Base-by-base conservation (phyloP, 1,140 invertebrate species). In the Drosophila nikananu region DNA sequence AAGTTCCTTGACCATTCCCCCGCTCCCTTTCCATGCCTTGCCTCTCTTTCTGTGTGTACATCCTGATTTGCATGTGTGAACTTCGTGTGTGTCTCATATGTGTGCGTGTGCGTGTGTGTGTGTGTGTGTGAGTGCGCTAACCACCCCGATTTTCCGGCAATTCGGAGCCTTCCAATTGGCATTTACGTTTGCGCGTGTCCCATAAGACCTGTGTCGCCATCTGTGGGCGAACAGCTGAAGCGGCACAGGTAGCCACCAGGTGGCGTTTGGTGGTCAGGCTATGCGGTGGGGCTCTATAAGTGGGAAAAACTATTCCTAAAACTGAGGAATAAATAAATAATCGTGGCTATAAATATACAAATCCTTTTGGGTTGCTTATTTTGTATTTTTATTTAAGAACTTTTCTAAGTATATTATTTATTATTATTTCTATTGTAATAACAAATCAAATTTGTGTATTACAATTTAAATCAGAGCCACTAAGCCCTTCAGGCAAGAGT, bases 141-240 rank as follows among this genome's bases (percentile, higher is more conserved):
- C 83, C 83, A 86, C 83, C 83, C 83, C 67, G 55, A 86, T 70
- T 55, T 55, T 55, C 54, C 32, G 66, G 49, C 57, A 63, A 80
- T 81, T 78, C 81, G 62, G 35, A 72, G 81, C 37, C 61, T 79
- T 87, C 86, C 86, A 84, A 87, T 87, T 87, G 84, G 84, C 84
- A 89, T 87, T 89, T 81, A 89, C 84, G 70, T 89, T 80, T 90
- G 86, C 86, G 84, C 84, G 86, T 81, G 81, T 81, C 80, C 81
- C 84, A 87, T 89, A 72, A 81, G 86, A 68, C n/a, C 37, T 2
- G 13, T 78, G 60, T 60, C 84, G 84, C 78, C 84, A 89, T 81
- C 84, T 87, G 49, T 74, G 25, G n/a, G 42, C 63, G 35, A 42
- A 42, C 17, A 19, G 42, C 9, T 17, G 74, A 81, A 87, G 27